Base-by-base conservation (phyloP, 2,113 vertebrate genomes). In the Hylia prasina region DNA sequence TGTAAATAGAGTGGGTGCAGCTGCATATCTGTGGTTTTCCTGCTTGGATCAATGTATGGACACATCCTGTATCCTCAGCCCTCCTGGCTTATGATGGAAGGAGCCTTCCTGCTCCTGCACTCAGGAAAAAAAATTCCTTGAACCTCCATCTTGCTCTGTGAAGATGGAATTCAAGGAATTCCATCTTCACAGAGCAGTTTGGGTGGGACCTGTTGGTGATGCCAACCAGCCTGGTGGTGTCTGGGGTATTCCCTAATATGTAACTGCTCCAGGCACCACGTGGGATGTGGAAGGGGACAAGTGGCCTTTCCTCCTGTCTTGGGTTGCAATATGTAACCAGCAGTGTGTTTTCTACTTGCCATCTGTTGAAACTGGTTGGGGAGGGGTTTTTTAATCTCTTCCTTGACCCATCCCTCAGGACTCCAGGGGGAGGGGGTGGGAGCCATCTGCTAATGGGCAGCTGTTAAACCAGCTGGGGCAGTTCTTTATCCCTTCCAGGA, bases 1-100 rank as follows among this genome's bases (percentile, higher is more conserved):
- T 68, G 82, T 73, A 86, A 90, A 91, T 65, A 63, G 87, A 78
- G 76, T 6, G 28, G 44, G 54, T 60, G 51, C 42, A 61, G 85
- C 82, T 63, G 79, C 90, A 47, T 15, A 19, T 19, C 60, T 50
- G 4, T 9, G 63, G 3, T 57, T 91, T 47, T 77, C 2, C 45
- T 73, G 35, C 47, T 50, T 23, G 66, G 80, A 72, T 42, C 73
- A 31, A 33, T 39, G 71, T 47, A 42, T 16, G 53, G 48, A 13
- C 56, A 18, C 27, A 87, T 23, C 64, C 56, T 53, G n/a, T 39
- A 60, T 1, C 89, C 91, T 31, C 40, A 65, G 47, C 80, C 24
- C 69, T 65, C 64, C 25, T 6, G 2, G 30, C 2, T 47, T 13
- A 6, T 21, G 37, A 37, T 33, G 22, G 54, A 33, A 48, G 45